Evolutionary conservation across 2,797 vertebrate genomes (phyloP).

Genomic region (Sebastes elongatus): DNA sequence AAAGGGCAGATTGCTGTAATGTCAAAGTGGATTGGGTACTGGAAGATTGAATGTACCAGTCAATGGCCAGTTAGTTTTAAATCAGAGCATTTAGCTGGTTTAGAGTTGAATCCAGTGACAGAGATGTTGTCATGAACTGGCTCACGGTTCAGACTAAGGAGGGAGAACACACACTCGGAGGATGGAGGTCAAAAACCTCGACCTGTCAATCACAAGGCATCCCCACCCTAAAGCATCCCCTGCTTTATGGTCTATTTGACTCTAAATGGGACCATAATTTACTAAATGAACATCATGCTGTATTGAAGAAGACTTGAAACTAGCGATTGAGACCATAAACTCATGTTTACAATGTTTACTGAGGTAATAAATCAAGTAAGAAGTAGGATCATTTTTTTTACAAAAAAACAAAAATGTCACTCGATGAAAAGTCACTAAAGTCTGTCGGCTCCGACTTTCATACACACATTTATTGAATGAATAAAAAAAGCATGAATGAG

Average conservation of each 20-base stretch:
- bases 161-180: too few relatives aligned
- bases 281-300: too few relatives aligned
- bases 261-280: too few relatives aligned
- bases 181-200: too few relatives aligned
- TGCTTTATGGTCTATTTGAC: too few relatives aligned
- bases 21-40: background rate
- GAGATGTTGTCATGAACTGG: background rate
- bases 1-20: background rate
- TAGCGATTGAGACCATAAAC: too few relatives aligned
- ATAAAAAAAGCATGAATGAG: constrained; percentile 7
- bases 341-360: background rate
- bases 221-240: too few relatives aligned
- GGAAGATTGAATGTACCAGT: background rate
- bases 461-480: background rate
- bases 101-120: background rate
- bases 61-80: background rate
- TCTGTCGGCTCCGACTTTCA: background rate
- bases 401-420: background rate
- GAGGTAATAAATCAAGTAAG: too few relatives aligned
- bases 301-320: too few relatives aligned
- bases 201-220: background rate
- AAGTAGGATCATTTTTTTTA: background rate
- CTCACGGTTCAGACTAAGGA: too few relatives aligned
- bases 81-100: background rate
- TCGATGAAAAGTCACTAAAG: background rate